Base-by-base conservation (phyloP, 2,113 vertebrate genomes). In the Chroicocephalus ridibundus region DNA sequence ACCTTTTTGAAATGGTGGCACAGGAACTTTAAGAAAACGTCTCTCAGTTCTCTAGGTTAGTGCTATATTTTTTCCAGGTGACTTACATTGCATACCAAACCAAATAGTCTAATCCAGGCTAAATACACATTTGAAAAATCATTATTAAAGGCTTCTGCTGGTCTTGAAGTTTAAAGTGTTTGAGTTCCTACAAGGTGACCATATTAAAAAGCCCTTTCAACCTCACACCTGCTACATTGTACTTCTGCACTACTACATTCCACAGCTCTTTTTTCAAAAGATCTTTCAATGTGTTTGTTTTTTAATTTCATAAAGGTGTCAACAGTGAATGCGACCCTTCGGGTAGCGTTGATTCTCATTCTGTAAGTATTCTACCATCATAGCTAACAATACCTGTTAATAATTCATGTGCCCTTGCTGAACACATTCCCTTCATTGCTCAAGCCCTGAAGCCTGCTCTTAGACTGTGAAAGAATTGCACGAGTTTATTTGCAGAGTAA, bases 281-380 rank as follows among this genome's bases (percentile, higher is more conserved):
- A 21, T 75, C 22, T 79, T 87, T 70, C 65, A 9, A 38, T 77
- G 21, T 92, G 26, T 84, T 90, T 95, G 31, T 92, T 93, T 97
- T 93, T 93, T 44, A 54, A 96, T 94, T 84, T 18, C 27, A 46
- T 66, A 46, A 94, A 98, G 98, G 96, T 87, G 27, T 58, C 68
- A 82, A 6, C 93, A 93, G 79, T 29, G 84, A 92, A 42, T 99
- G 99, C 95, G 97, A 99, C 87, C 94, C 96, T 42, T 97, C 97
- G 34, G 99, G 99, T 58, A 98, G 98, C 15, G 0, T 87, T 14
- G 94, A 97, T 87, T 98, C 97, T 87, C 96, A 94, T 94, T 97
- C 90, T 71, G 99, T 99, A 98, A 98, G 98, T 97, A 81, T 81
- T 92, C 46, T 61, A 25, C 36, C 24, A 6, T 7, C 72, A 25